Percentiles rank a stretch among this genome's conserved stretches.
phyloP scores from a whole-genome alignment of 2,113 vertebrate genomes.

The Mirounga angustirostris region DNA sequence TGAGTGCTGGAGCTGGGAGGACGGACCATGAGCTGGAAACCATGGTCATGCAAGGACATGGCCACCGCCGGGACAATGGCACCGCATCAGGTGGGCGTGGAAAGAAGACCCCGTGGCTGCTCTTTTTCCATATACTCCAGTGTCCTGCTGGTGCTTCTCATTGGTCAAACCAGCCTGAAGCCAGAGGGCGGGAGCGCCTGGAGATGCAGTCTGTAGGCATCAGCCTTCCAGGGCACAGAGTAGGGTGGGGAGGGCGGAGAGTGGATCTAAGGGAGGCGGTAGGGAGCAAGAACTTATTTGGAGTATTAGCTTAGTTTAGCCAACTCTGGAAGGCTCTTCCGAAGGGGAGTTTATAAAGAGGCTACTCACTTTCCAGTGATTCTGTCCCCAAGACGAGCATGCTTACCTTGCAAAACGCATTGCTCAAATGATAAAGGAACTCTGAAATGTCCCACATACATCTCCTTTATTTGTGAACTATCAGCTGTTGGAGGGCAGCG shows the following conservation, averaged over 20 bases:
- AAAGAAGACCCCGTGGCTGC: not conserved
- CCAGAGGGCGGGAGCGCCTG: not conserved
- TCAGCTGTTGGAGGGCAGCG: not conserved
- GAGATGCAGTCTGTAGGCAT: not conserved
- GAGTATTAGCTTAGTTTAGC: not conserved
- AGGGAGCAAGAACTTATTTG: not conserved
- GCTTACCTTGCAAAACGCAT: not conserved
- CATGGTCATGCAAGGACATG: not conserved
- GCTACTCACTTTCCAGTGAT: not conserved
- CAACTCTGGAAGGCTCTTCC: not conserved
- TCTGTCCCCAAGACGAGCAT: not conserved
- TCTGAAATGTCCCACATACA: not conserved
- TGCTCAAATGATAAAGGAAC: not conserved
- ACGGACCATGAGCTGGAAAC: not conserved
- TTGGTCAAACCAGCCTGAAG: not conserved
- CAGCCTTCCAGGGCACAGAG: not conserved
- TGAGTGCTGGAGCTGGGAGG: not conserved
- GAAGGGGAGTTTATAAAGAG: not conserved
- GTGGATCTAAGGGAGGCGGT: no score
- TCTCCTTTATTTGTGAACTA: not conserved
- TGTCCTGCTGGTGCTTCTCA: not conserved
- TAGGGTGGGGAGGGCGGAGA: no score
- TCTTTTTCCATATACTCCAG: not conserved
- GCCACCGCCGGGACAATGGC: not conserved
- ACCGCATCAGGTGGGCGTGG: rapidly evolving